A percentile compares a stretch with the other conserved stretches of the same genome.
These are phyloP conservation scores for Aplochiton taeniatus DNA, from an alignment of 2,797 vertebrate genomes.

Conservation along the genomic window DNA sequence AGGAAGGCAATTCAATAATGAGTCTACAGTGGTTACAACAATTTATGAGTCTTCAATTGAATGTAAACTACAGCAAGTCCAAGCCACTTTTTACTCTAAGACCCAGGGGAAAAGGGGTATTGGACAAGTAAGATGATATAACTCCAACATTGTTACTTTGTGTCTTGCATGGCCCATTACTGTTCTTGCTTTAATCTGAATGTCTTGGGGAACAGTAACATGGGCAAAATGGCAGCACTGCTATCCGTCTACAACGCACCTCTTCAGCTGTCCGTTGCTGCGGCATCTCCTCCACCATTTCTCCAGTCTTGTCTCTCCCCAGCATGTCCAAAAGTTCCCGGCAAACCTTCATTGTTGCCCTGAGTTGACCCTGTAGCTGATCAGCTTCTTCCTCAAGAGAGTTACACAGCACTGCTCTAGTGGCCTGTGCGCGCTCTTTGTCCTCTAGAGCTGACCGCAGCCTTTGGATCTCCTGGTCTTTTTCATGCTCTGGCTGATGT, in stretches of 20 bases:
- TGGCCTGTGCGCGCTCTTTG: conserved; percentile 78
- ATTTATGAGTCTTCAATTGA: no score
- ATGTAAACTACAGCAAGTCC: no score
- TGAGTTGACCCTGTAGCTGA: conserved; percentile 83
- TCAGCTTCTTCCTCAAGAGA: conserved; percentile 85
- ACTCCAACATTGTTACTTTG: no score
- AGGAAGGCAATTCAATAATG: no score
- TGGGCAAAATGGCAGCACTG: no score
- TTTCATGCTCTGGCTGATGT: conserved; percentile 76
- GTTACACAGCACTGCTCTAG: conserved; percentile 81
- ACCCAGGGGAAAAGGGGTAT: no score
- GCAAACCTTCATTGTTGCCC: conserved; percentile 86
- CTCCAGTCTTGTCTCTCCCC: conserved; percentile 71
- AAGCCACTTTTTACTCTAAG: no score
- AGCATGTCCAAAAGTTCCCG: conserved; percentile 86
- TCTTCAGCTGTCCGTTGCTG: conserved; percentile 57
- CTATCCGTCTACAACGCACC: conserved; percentile 59
- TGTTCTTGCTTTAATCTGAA: no score
- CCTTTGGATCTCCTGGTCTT: conserved; percentile 79
- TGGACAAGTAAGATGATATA: no score
- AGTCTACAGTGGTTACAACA: no score
- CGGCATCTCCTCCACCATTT: conserved; percentile 36
- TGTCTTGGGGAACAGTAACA: no score
- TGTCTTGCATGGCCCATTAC: no score
- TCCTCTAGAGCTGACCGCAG: conserved; percentile 77